Evolutionary conservation across 2,888 invertebrate genomes (phyloP).

Genomic region (Tholera decimalis): DNA sequence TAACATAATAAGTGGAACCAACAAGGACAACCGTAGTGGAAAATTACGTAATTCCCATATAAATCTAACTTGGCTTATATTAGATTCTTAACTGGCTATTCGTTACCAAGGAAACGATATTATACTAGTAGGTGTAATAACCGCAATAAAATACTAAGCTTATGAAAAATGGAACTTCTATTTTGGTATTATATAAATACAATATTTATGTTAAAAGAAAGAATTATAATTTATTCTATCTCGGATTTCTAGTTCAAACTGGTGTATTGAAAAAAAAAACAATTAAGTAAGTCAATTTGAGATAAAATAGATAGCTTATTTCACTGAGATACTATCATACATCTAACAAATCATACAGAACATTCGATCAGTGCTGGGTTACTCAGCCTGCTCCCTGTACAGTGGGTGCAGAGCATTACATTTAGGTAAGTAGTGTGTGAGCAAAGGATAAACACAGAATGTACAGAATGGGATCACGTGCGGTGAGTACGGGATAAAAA

Average conservation of each 20-base stretch:
- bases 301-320: background rate
- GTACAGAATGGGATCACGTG: conserved; percentile 68
- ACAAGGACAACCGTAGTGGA: conserved; percentile 53
- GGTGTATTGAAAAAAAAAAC: background rate
- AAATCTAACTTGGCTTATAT: conserved; percentile 58
- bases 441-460: conserved; percentile 61
- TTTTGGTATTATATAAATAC: background rate
- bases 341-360: background rate
- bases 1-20: conserved; percentile 48
- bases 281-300: background rate
- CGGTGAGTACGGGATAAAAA: conserved; percentile 57
- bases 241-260: background rate
- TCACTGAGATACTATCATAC: background rate
- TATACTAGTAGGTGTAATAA: conserved; percentile 35
- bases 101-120: conserved; percentile 48
- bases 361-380: conserved; percentile 29
- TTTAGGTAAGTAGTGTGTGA: conserved; percentile 65
- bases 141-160: conserved; percentile 21
- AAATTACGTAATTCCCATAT: conserved; percentile 59
- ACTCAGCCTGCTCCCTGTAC: conserved; percentile 11
- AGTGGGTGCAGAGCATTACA: conserved; percentile 91
- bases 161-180: conserved; percentile 29
- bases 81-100: conserved; percentile 60
- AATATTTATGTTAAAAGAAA: background rate
- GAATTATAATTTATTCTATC: background rate